Base-by-base conservation (phyloP, 2,113 vertebrate species). In the Trogon melanurus region DNA sequence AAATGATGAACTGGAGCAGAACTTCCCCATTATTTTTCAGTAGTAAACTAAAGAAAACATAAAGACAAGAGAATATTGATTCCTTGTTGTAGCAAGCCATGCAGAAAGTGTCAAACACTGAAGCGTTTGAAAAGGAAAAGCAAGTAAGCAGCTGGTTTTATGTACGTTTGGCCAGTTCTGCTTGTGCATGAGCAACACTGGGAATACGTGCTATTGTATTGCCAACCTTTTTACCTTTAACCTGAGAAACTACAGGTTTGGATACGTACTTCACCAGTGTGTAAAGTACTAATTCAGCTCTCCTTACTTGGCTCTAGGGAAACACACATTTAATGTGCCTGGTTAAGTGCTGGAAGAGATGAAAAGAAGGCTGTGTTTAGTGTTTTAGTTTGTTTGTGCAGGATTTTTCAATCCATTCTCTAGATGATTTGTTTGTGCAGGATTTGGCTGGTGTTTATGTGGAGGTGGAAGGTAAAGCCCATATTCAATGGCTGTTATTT, bases 271-370 rank as follows among this genome's bases (percentile, higher is more conserved):
- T 69, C 41, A 86, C n/a, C 56, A 88, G 34, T 81, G 74, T 88
- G 64, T 30, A 76, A 84, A 88, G 38, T 85, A 72, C 88, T 87
- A 88, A 94, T 88, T 93, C 96, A 93, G 69, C 85, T 25, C 23
- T 75, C 38, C 57, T 66, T 74, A 83, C 34, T 47, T 18, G 71
- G 5, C 54, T 62, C 64, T 51, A 54, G 85, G 85, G 80, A 95
- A 94, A 78, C 25, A 23, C 65, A 41, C 16, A 78, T 71, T 69
- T 60, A 12, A 32, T 56, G 15, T 60, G 60, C 26, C 16, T 38
- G 50, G 5, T 0, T 57, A 66, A 65, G 45, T 8, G 36, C 51
- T 93, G 57, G 48, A 56, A 81, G 58, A 76, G 4, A 38, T 76
- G 69, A 89, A 70, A 66, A 85, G 62, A 64, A 66, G 87, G 80